Base-by-base conservation (phyloP, 2,113 vertebrate species). In the Tragelaphus scriptus region DNA sequence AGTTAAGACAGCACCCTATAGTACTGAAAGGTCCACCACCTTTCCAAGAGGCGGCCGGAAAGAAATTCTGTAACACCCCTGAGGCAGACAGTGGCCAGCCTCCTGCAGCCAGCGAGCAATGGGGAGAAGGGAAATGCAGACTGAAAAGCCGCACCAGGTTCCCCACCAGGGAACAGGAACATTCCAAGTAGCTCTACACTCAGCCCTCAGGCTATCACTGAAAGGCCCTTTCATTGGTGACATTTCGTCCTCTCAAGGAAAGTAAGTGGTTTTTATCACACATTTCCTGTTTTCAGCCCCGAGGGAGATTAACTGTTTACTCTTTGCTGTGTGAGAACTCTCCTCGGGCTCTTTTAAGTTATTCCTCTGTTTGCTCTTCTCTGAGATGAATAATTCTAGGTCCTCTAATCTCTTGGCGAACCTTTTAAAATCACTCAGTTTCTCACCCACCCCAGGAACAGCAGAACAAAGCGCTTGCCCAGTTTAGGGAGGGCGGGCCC, bases 281-380 rank as follows among this genome's bases (percentile, higher is more conserved):
- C 7, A 2, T 40, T 81, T 88, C 91, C 94, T 90, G 85, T 90
- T 95, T 85, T 47, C 82, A 77, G 47, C 90, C 51, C 81, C 59
- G 36, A 40, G 14, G 8, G 80, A 77, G 85, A 95, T 53, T 16
- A 44, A 75, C 53, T 17, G 30, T 49, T 87, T 63, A 44, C 19
- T 19, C 47, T 65, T 23, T 71, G 79, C 75, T 61, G n/a, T 44
- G 12, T 68, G 58, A 94, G 59, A 86, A 32, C 44, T 12, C 14
- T 5, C 16, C 88, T 30, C 5, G 0, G 13, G 10, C 40, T 65
- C 56, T 90, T 95, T 84, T n/a, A n/a, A 85, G 1, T 26, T 61
- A 84, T 53, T 92, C 28, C 88, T 90, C 71, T 81, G 21, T 85
- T 61, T 75, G 53, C 26, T 87, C 16, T 71, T 87, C 49, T 77